phyloP scores from a whole-genome alignment of 64 coral and sea anemone species.

The Porites lutea region DNA sequence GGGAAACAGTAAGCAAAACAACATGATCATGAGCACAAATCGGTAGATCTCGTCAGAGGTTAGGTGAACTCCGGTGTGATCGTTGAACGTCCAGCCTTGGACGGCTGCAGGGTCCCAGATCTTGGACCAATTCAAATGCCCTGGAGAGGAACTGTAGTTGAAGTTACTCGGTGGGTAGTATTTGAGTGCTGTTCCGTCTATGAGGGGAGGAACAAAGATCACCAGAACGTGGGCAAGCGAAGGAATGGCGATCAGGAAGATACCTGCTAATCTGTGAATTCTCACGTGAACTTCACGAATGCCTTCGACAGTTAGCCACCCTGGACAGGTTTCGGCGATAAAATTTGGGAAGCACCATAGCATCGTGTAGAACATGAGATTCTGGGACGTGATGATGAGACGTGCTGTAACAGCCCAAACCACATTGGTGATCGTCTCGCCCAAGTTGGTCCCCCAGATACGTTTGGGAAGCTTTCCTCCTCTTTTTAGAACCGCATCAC shows the following conservation, averaged over 20 bases:
- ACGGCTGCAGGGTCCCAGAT: constrained; percentile 81
- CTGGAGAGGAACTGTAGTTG: constrained; percentile 64
- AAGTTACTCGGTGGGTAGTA: constrained; percentile 68
- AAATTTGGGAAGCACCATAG: constrained; percentile 75
- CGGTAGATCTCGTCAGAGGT: constrained; percentile 75
- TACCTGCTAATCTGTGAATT: constrained; percentile 64
- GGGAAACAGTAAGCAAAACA: constrained; percentile 73
- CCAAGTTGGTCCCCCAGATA: constrained; percentile 59
- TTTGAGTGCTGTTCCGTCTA: constrained; percentile 67
- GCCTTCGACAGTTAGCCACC: constrained; percentile 43
- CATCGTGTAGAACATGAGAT: constrained; percentile 75
- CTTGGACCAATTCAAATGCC: constrained; percentile 72
- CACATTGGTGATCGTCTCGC: constrained; percentile 59
- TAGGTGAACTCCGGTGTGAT: constrained; percentile 66
- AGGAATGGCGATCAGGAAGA: constrained; percentile 80
- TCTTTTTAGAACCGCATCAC: constrained; percentile 53
- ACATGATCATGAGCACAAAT: constrained; percentile 59
- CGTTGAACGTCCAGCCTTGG: constrained; percentile 72
- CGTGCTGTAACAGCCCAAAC: constrained; percentile 78
- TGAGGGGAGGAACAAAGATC: constrained; percentile 73
- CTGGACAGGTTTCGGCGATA: constrained; percentile 53
- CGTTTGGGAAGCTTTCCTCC: constrained; percentile 43
- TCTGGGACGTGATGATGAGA: constrained; percentile 71
- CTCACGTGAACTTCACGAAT: constrained; percentile 56
- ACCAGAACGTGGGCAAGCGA: constrained; percentile 74